A percentile compares a stretch with the other conserved stretches of the same genome.
phyloP scores from a whole-genome alignment of 2,113 vertebrate species.

The Siniperca chuatsi region DNA sequence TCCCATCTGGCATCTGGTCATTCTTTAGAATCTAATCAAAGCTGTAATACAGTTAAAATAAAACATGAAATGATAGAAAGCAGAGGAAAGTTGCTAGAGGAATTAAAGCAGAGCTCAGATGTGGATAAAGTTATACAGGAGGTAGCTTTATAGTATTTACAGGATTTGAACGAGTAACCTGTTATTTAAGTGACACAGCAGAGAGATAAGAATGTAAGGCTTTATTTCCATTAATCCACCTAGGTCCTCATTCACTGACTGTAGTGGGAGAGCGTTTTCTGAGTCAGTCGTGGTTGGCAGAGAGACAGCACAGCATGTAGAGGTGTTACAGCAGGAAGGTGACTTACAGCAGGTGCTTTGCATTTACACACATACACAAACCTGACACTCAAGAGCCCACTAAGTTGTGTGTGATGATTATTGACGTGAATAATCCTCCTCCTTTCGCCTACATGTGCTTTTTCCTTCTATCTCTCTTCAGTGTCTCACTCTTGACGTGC shows the following conservation, averaged over 20 bases:
- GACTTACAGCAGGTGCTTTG: constrained; percentile 25
- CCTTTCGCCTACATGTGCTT: not conserved
- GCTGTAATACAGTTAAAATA: not conserved
- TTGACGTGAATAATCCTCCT: constrained; percentile 33
- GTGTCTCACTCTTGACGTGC: not conserved
- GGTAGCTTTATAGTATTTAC: not conserved
- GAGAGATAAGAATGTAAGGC: not conserved
- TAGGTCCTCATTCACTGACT: not conserved
- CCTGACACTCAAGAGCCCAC: not conserved
- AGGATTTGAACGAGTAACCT: constrained; percentile 1
- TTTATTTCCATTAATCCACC: not conserved
- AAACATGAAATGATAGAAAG: not conserved
- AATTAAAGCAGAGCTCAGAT: not conserved
- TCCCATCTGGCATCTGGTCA: not conserved
- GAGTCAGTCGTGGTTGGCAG: not conserved
- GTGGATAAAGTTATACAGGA: not conserved
- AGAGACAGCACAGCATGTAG: constrained; percentile 3
- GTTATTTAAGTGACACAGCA: not conserved
- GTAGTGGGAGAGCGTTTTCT: not conserved
- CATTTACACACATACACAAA: constrained; percentile 23
- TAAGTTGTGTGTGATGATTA: constrained; percentile 51
- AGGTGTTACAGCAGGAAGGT: constrained; percentile 29
- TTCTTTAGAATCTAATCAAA: not conserved
- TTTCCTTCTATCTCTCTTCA: not conserved
- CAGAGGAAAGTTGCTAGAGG: too few species aligned